Percentiles rank a stretch among this genome's conserved stretches.
Conservation (phyloP, 2,113 vertebrate genomes). For the Aegotheles bennettii region DNA sequence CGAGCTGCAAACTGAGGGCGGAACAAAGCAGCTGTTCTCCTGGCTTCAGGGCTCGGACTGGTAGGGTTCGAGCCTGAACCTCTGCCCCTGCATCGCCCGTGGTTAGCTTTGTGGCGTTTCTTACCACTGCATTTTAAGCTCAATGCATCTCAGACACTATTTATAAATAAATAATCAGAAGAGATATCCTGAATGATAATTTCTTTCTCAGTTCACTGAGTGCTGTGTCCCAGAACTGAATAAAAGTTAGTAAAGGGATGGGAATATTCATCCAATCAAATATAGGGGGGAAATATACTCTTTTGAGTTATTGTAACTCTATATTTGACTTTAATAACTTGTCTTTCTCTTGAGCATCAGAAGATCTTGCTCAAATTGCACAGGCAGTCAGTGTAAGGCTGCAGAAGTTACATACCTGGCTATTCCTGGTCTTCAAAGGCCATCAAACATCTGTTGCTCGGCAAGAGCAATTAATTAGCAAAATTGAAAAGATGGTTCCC, state of each 20-base stretch:
- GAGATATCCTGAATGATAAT: background rate
- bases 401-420: slow-evolving; percentile 25
- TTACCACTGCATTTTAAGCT: background rate
- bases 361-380: slow-evolving; percentile 23
- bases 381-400: background rate
- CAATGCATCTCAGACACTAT: accelerated
- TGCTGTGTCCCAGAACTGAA: background rate
- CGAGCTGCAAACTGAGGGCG: accelerated
- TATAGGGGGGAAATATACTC: background rate
- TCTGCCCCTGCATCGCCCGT: background rate
- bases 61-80: background rate
- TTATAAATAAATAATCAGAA: background rate
- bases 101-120: background rate
- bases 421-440: slow-evolving; percentile 63
- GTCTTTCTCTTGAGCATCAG: background rate
- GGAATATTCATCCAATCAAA: background rate
- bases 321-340: background rate
- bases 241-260: background rate
- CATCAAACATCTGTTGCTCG: slow-evolving; percentile 63
- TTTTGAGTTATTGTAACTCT: background rate
- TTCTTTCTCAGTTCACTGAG: background rate
- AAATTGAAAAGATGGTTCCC: slow-evolving; percentile 36
- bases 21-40: background rate
- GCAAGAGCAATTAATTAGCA: slow-evolving; percentile 69
- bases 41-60: accelerated